phyloP scores from a whole-genome alignment of 2,888 invertebrate species.

The Harpagoxenus sublaevis region DNA sequence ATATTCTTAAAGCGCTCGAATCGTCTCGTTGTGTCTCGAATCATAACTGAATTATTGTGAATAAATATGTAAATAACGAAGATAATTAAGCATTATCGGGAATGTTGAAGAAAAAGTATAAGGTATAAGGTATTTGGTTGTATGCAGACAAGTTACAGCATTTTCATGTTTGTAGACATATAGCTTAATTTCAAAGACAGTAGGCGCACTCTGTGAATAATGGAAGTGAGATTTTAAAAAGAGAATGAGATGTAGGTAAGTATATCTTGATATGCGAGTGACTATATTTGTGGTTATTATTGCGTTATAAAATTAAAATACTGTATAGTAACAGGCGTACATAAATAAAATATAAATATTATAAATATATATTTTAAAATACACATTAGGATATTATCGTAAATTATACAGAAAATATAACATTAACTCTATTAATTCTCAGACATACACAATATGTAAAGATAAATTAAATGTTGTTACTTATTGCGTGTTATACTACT shows the following conservation, averaged over 20 bases:
- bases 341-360: slow-evolving; percentile 25
- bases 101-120: no score
- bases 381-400: background rate
- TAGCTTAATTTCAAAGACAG: background rate
- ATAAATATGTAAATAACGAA: no score
- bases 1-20: no score
- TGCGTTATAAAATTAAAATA: background rate
- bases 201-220: background rate
- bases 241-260: background rate
- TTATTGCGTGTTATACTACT: background rate
- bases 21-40: no score
- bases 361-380: slow-evolving; percentile 31
- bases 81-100: no score
- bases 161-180: background rate
- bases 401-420: background rate
- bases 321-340: background rate
- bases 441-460: background rate
- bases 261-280: background rate
- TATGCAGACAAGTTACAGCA: background rate
- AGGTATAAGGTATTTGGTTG: no score
- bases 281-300: background rate
- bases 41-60: no score
- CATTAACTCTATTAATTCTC: background rate
- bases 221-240: background rate
- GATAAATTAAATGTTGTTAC: background rate